Conservation (phyloP, 1,140 invertebrate species). For the Drosophila sp. region DNA sequence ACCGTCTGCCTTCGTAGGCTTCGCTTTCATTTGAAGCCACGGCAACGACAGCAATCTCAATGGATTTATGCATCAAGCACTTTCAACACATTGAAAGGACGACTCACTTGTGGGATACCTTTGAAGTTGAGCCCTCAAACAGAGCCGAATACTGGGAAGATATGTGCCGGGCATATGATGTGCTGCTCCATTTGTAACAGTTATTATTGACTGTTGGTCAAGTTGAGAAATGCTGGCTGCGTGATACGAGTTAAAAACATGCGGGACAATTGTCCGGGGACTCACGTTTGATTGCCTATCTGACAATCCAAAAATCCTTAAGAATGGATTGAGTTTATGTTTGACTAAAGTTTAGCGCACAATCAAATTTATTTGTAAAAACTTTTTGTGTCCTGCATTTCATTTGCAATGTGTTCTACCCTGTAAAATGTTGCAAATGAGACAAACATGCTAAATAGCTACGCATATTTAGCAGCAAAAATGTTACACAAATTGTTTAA, state of each 20-base stretch:
- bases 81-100: constrained; percentile 46
- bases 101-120: constrained; percentile 39
- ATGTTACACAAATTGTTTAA: constrained; percentile 46
- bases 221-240: background rate
- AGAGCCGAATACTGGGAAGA: too few relatives aligned
- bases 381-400: constrained; percentile 8
- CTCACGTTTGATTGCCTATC: constrained; percentile 30
- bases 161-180: too few relatives aligned
- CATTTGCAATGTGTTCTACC: constrained; percentile 14
- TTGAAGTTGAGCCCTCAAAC: constrained; percentile 24
- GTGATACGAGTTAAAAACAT: constrained; percentile 39
- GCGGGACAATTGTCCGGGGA: constrained; percentile 29
- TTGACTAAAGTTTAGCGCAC: constrained; percentile 18
- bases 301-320: background rate
- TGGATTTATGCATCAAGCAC: constrained; percentile 71
- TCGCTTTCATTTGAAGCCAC: background rate
- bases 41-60: constrained; percentile 51
- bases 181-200: constrained; percentile 29
- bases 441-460: constrained; percentile 49
- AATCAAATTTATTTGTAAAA: constrained; percentile 21
- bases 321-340: constrained; percentile 1
- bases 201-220: constrained; percentile 44
- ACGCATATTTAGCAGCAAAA: constrained; percentile 38
- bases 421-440: constrained; percentile 13
- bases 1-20: background rate